Base-by-base conservation (phyloP, 2,113 vertebrate genomes). In the Clarias macrocephalus region DNA sequence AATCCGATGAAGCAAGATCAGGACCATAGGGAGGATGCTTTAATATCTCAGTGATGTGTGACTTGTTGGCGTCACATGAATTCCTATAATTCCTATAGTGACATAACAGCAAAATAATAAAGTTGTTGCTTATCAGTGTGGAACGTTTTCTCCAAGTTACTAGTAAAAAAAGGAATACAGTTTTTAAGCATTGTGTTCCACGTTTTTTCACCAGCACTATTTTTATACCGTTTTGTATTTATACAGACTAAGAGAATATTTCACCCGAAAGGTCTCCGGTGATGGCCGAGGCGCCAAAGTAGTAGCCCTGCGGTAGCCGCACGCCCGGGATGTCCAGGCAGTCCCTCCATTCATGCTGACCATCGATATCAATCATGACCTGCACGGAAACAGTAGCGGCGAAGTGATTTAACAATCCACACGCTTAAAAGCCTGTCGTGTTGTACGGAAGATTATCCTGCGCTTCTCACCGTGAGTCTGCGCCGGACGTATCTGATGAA, bases 211-310 rank as follows among this genome's bases (percentile, higher is more conserved):
- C n/a, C 13, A 30, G n/a, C 15, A 9, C 2, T 21, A 25, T 65
- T 57, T 65, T 21, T 60, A 60, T 60, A 0, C 5, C 4, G 21
- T 37, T 21, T 19, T n/a, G 63, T n/a, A 72, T 33, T 37, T 2
- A 19, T 72, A 8, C 15, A 37, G 33, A 37, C 1, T 18, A 42
- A 30, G 16, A 1, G 9, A 30, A 59, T 66, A 5, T 42, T 25
- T 57, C 93, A 99, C 98, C 98, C 59, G 98, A 98, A 1, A 99
- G 96, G 88, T 99, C 98, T 72, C 98, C 98, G 0, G 98, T 99
- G 93, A 98, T 90, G 0, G 98, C 96, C 1, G 97, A 95, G 0
- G 96, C 96, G 2, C 98, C 97, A 0, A 99, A 99, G 91, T 97
- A 98, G 93, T 97, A 99, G 0, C 97, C 98, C 0, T 93, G 93